Base-by-base conservation (phyloP, 92 coral and sea anemone genomes). In the Porites evermanni region DNA sequence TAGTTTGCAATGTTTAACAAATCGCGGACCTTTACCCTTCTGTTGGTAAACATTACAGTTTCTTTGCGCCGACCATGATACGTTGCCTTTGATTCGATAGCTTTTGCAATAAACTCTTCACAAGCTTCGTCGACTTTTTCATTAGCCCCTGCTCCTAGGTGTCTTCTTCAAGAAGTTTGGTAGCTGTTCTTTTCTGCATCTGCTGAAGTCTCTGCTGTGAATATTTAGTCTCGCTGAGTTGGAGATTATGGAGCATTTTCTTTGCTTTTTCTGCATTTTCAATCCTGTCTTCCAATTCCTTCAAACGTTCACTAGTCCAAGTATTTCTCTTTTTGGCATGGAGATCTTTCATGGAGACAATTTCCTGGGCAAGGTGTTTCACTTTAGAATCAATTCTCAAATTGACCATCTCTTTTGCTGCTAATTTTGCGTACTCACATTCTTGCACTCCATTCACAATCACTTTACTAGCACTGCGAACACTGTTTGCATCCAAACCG, bases 51-150 rank as follows among this genome's bases (percentile, higher is more conserved):
- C 92, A 88, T 82, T 4, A 84, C 78, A 32, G 88, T 61, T 77
- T 89, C 92, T 59, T 69, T 70, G 11, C 86, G 73, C 56, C 92
- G 18, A 29, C 92, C 89, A 68, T 82, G 91, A 50, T 88, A 82
- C 17, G 89, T 89, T 14, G 92, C 89, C 54, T 89, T 89, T 3
- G 72, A 77, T 78, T 89, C 89, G 16, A 89, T 89, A n/a, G 85
- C 73, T 54, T 83, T 89, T 17, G 24, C 65, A 8, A 88, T 20
- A 23, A 88, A 88, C 69, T 82, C 77, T 54, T 88, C 91, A 13
- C 17, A 81, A 20, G 74, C 91, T 7, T 59, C 72, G 53, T 81
- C 91, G 20, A 83, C 51, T 20, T 66, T 69, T 32, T 64, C 72
- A 38, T 75, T 78, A 52, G 84, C 69, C 9, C 89, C 89, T 63